Percentiles rank a stretch among this genome's conserved stretches.
phyloP scores from a whole-genome alignment of 2,113 vertebrate species.

The Bufo gargarizans region DNA sequence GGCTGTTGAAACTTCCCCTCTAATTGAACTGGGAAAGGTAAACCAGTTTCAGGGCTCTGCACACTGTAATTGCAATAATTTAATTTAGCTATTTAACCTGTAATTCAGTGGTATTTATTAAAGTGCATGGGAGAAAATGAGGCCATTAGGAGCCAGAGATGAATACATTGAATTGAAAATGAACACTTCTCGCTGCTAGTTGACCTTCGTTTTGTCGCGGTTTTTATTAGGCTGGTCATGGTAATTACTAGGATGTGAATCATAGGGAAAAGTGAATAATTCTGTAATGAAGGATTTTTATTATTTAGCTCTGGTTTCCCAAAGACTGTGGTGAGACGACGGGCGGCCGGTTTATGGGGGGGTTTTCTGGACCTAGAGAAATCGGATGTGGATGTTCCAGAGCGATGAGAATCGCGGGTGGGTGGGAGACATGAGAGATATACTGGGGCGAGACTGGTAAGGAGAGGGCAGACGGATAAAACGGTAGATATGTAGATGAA shows the following conservation, averaged over 20 bases:
- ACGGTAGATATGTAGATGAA: neutral
- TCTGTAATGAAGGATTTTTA: slow-evolving; percentile 94
- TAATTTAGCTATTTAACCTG: slow-evolving; percentile 99
- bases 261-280: slow-evolving; percentile 92
- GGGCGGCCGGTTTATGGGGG: slow-evolving; percentile 70
- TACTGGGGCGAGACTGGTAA: neutral
- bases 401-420: neutral
- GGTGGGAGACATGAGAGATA: neutral
- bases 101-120: slow-evolving; percentile 99
- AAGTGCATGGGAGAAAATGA: slow-evolving; percentile 96
- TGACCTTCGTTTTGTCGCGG: slow-evolving; percentile 97
- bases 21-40: slow-evolving; percentile 93
- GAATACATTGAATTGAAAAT: slow-evolving; percentile 99
- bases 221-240: slow-evolving; percentile 92
- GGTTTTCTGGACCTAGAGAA: slow-evolving; percentile 71
- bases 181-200: slow-evolving; percentile 97
- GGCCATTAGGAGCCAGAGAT: slow-evolving; percentile 97
- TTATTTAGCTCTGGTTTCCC: slow-evolving; percentile 84
- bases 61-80: slow-evolving; percentile 96
- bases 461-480: neutral
- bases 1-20: slow-evolving; percentile 80
- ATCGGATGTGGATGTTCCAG: slow-evolving; percentile 64
- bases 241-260: slow-evolving; percentile 98
- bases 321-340: slow-evolving; percentile 66
- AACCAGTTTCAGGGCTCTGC: slow-evolving; percentile 83